These are phyloP conservation scores for Pristionchus exspectatus DNA, from an alignment of 2,888 invertebrate species.

Conservation along the genomic window DNA sequence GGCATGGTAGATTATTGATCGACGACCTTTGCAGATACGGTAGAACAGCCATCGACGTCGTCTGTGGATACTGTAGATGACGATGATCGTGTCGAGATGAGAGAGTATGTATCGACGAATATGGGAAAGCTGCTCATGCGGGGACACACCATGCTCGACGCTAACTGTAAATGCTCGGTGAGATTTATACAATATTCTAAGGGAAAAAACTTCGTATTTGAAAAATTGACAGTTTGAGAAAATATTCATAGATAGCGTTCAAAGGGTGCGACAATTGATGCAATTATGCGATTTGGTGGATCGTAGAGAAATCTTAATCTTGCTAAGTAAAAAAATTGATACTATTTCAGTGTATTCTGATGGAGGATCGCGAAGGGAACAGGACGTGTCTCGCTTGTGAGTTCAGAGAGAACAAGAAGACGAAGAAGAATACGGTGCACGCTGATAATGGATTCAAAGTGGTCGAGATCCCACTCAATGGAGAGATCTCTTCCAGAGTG, in stretches of 20 bases:
- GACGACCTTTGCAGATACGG: not conserved
- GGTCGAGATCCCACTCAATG: not conserved
- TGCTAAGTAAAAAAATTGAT: not conserved
- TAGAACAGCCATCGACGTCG: not conserved
- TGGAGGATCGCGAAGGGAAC: conserved; percentile 51
- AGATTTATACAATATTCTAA: not conserved
- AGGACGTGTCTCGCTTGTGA: conserved; percentile 49
- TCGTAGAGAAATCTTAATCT: not conserved
- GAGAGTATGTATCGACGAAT: conserved; percentile 29
- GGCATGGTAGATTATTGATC: not conserved
- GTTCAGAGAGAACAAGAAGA: conserved; percentile 16
- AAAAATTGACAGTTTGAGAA: no score
- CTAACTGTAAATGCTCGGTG: conserved; percentile 25
- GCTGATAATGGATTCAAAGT: not conserved
- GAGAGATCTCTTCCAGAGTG: not conserved
- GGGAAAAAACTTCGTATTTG: not conserved
- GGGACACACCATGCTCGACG: conserved; percentile 54
- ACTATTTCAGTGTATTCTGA: conserved; percentile 48
- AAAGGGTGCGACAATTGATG: no score
- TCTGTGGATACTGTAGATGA: conserved; percentile 8
- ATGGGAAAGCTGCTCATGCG: conserved; percentile 42
- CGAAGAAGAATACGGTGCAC: conserved; percentile 1
- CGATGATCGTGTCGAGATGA: not conserved
- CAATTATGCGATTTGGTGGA: no score
- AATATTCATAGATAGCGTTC: no score